These are phyloP conservation scores for Augiades crinisus DNA, from an alignment of 2,888 invertebrate genomes.

Conservation along the genomic window DNA sequence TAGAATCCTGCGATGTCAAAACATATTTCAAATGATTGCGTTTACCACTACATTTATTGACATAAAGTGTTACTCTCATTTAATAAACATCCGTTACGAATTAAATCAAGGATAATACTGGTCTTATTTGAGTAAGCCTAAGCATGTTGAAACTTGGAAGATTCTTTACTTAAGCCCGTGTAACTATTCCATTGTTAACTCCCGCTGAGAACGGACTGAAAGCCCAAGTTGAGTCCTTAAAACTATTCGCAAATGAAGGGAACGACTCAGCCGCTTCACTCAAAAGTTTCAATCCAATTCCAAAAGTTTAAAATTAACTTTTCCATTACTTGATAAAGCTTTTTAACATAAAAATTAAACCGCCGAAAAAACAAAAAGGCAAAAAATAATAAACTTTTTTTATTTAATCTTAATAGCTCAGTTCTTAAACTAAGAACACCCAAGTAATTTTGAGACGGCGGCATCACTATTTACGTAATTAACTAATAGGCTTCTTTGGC, in stretches of 20 bases:
- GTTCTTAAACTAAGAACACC: too few species aligned
- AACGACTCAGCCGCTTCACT: constrained; percentile 9
- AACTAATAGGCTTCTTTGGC: too few species aligned
- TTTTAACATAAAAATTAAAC: too few species aligned
- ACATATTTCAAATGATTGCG: too few species aligned
- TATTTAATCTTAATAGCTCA: too few species aligned
- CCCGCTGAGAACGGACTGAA: constrained; percentile 13
- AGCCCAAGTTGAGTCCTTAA: constrained; percentile 17
- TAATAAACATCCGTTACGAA: not conserved
- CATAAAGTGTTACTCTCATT: too few species aligned
- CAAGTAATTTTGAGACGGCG: too few species aligned
- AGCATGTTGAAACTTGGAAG: not conserved
- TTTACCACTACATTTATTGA: too few species aligned
- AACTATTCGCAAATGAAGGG: constrained; percentile 21
- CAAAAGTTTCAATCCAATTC: constrained; percentile 28
- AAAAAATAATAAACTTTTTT: too few species aligned
- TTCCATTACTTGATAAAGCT: constrained; percentile 26
- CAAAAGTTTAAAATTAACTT: constrained; percentile 29
- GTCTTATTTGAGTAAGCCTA: not conserved
- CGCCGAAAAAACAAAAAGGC: too few species aligned
- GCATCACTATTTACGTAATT: too few species aligned
- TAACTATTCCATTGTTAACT: constrained; percentile 21
- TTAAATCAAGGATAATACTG: not conserved
- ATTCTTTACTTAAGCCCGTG: constrained; percentile 1
- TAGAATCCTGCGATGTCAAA: too few species aligned